Conservation (phyloP, 2,797 vertebrate genomes). For the Acanthis flammea region DNA sequence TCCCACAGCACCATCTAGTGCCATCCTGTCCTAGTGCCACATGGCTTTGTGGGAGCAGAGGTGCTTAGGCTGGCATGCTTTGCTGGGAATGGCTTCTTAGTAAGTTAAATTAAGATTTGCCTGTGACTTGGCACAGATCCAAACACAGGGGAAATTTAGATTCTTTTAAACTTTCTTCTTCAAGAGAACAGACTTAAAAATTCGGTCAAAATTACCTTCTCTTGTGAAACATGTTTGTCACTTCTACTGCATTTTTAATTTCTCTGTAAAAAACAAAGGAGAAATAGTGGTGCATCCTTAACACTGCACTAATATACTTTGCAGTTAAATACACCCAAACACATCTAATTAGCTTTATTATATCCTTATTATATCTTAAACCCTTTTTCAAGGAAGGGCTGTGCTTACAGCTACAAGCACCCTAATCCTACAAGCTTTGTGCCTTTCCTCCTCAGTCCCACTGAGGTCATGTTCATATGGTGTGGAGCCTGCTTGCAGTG, state of each 20-base stretch:
- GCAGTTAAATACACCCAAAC: not conserved
- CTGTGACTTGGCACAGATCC: not conserved
- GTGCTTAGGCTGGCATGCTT: not conserved
- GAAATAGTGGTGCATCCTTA: not conserved
- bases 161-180: not conserved
- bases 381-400: not conserved
- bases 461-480: rapidly evolving
- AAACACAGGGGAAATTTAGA: not conserved
- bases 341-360: not conserved
- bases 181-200: not conserved
- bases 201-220: not conserved
- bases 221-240: not conserved
- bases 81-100: not conserved
- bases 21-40: not conserved
- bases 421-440: not conserved
- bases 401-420: not conserved
- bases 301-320: not conserved
- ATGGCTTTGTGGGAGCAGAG: not conserved
- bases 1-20: constrained; percentile 82
- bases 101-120: not conserved
- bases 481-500: not conserved
- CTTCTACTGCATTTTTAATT: not conserved
- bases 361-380: not conserved
- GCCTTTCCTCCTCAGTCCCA: not conserved
- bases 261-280: not conserved